phyloP scores from a whole-genome alignment of 2,797 vertebrate species.

The Notamacropus eugenii region DNA sequence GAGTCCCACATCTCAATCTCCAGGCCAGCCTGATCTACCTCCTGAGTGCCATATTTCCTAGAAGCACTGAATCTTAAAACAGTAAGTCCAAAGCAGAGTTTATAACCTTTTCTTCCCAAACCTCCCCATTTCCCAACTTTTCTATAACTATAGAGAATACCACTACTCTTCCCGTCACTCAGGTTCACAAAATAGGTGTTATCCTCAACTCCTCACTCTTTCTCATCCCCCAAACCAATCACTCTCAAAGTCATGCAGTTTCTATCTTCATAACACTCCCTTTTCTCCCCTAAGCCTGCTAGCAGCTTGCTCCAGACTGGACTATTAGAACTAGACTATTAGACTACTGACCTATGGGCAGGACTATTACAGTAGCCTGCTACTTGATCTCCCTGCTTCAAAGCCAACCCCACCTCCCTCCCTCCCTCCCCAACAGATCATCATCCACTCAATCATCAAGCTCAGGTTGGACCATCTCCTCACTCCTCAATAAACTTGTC shows the following conservation, averaged over 20 bases:
- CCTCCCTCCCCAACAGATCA: not conserved
- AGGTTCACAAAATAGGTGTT: not conserved
- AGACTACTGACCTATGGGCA: too few species aligned
- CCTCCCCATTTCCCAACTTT: not conserved
- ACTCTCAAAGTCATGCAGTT: not conserved
- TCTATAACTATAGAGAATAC: not conserved
- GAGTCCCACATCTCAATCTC: too few species aligned
- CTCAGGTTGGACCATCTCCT: not conserved
- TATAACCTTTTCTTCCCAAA: not conserved
- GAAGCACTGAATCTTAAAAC: not conserved
- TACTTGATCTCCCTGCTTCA: not conserved
- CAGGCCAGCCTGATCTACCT: too few species aligned
- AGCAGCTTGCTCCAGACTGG: not conserved
- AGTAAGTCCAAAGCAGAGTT: not conserved
- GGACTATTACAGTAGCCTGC: too few species aligned
- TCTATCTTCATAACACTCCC: not conserved
- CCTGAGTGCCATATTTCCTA: too few species aligned
- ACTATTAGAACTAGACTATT: not conserved
- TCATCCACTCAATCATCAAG: not conserved
- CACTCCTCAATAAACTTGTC: not conserved
- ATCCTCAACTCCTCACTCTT: not conserved
- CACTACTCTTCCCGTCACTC: not conserved
- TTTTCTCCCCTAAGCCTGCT: not conserved
- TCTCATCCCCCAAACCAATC: not conserved
- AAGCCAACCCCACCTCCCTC: not conserved